Evolutionary conservation across 2,888 invertebrate species (phyloP), one percentile per base, ranked within the genome.

Genomic region (Autographa gamma): DNA sequence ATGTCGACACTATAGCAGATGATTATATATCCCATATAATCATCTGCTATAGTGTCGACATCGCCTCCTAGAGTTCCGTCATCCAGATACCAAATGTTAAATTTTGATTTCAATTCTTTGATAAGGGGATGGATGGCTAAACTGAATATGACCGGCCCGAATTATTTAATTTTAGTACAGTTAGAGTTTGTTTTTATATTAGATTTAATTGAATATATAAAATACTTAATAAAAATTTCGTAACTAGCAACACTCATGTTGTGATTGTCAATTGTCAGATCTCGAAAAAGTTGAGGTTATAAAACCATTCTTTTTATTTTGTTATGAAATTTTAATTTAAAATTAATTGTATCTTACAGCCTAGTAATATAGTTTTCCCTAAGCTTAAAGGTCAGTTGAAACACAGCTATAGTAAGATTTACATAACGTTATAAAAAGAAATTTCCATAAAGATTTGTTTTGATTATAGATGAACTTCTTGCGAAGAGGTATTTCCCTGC

Each of bases 391-490:
- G 84, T 81, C 52, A 14, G 14, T 1, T 48, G 14, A 16, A 43
- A 43, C 1, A 43, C 14, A 11, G 11, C 11, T 16, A 43, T 43
- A 14, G 16, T 14, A 13, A 41, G 13, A 6, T 0, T 8, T 54
- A 54, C 19, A 1, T 18, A 8, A 54, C 18, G 2, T 11, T 19
- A 1, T 0, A 19, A 54, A 18, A 19, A 16, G 18, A 59, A 5
- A 14, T 32, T 25, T 3, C 16, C 19, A 4, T 41, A 38, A 54
- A 54, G 16, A 54, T 2, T 18, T 61, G 60, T 38, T 70, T 79
- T 69, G 38, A 38, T 93, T 93, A 83, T 86, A 94, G 94, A 95
- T 95, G 95, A 95, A 95, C 89, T 87, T 94, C 72, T 75, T 95
- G 70, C 87, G 92, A 77, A 92, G 85, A 89, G 91, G 95, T 19